Percentiles rank a stretch among this genome's conserved stretches.
Conservation (phyloP, 2,888 invertebrate genomes). For the Halictus ligatus region DNA sequence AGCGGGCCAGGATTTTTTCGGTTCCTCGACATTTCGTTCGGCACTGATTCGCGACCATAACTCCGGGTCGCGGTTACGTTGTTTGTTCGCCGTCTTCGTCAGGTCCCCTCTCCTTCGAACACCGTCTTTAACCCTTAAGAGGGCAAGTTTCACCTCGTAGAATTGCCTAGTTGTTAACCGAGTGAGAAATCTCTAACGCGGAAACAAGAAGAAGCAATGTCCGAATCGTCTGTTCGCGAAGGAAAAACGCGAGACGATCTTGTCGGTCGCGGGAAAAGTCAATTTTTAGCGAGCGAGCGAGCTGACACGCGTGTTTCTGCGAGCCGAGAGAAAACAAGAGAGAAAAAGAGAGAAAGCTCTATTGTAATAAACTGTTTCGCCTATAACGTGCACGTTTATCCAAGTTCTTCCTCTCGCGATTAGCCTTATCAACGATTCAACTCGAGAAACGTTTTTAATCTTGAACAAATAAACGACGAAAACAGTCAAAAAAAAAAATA, state of each 20-base stretch:
- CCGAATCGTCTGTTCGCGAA: slow-evolving; percentile 3
- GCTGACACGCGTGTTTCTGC: not conserved
- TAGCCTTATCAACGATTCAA: slow-evolving; percentile 43
- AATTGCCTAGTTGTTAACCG: slow-evolving; percentile 15
- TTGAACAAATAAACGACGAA: slow-evolving; percentile 15
- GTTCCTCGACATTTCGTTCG: not conserved
- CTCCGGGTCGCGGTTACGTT: not conserved
- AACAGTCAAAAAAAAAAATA: not conserved
- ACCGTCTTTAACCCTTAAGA: slow-evolving; percentile 60
- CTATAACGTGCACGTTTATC: slow-evolving; percentile 52
- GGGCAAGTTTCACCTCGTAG: slow-evolving; percentile 37
- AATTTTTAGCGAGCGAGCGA: slow-evolving; percentile 32
- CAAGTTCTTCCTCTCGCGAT: slow-evolving; percentile 60
- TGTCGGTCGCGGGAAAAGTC: slow-evolving; percentile 35
- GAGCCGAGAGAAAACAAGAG: slow-evolving; percentile 9
- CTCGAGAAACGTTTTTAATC: slow-evolving; percentile 36
- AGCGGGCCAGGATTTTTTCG: not conserved
- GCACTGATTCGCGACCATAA: not conserved
- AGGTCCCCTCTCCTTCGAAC: not conserved
- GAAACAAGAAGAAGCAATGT: not conserved
- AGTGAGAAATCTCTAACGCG: not conserved
- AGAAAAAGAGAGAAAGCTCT: not conserved
- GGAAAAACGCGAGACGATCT: not conserved
- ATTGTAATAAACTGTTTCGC: slow-evolving; percentile 26
- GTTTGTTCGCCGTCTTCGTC: not conserved